Conservation (phyloP, 2,888 invertebrate species). For the Escarpia spicata region DNA sequence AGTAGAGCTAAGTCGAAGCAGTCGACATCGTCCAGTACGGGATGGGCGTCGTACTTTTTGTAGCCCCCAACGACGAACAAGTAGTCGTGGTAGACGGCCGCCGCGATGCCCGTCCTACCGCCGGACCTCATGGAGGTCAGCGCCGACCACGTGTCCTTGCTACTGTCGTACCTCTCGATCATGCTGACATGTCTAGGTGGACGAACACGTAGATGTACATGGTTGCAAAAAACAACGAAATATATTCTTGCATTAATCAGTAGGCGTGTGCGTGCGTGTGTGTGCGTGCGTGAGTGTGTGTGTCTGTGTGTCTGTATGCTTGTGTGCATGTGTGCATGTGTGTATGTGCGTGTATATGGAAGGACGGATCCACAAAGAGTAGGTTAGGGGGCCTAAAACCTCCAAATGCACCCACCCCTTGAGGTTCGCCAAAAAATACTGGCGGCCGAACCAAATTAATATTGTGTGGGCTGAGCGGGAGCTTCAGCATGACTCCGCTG, state of each 20-base stretch:
- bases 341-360: neutral
- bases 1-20: slow-evolving; percentile 46
- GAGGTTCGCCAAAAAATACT: too few species aligned
- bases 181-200: slow-evolving; percentile 37
- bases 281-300: neutral
- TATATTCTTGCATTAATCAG: neutral
- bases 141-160: slow-evolving; percentile 45
- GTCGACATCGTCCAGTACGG: slow-evolving; percentile 50
- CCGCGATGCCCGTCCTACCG: slow-evolving; percentile 46
- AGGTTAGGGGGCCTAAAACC: too few species aligned
- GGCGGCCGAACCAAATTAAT: too few species aligned
- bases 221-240: neutral
- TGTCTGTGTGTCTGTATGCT: neutral
- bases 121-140: slow-evolving; percentile 46
- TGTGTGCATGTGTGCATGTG: neutral
- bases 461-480: too few species aligned
- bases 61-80: slow-evolving; percentile 53
- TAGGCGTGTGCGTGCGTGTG: neutral
- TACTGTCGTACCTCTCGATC: slow-evolving; percentile 49
- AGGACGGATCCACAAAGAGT: neutral
- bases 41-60: slow-evolving; percentile 39
- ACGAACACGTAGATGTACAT: slow-evolving; percentile 21
- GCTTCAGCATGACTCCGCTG: too few species aligned
- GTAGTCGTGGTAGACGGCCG: slow-evolving; percentile 43
- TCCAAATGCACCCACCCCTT: too few species aligned